Percentiles rank a stretch among this genome's conserved stretches.
Conservation (phyloP, 2,888 invertebrate species). For the Psylliodes chrysocephalus region DNA sequence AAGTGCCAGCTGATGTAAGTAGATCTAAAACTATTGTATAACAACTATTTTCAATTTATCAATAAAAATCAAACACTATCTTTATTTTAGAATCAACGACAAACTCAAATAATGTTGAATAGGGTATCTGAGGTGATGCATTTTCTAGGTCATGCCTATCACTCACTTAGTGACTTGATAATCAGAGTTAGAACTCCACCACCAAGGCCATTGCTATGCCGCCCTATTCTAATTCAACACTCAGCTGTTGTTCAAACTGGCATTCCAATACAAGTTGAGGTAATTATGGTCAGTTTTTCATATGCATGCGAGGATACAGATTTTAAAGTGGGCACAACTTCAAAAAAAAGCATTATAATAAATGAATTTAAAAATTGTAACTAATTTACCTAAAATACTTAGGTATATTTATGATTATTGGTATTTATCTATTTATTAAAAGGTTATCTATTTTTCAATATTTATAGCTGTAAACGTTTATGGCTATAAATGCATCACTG, state of each 20-base stretch:
- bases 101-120: conserved; percentile 76
- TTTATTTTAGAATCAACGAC: conserved; percentile 62
- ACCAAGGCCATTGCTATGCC: conserved; percentile 76
- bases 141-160: conserved; percentile 87
- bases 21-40: background rate
- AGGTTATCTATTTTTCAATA: no score
- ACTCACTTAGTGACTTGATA: conserved; percentile 87
- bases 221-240: conserved; percentile 78
- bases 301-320: conserved; percentile 10
- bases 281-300: conserved; percentile 45
- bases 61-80: background rate
- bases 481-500: no score
- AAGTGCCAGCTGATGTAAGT: conserved; percentile 57
- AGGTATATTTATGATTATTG: no score
- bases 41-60: background rate
- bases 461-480: no score
- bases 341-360: no score
- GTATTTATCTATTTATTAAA: no score
- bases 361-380: no score
- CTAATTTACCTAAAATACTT: no score
- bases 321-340: no score
- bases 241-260: conserved; percentile 73
- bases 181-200: conserved; percentile 75
- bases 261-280: conserved; percentile 73
- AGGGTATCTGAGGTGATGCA: conserved; percentile 85